These are phyloP conservation scores for Trilocha varians DNA, from an alignment of 2,888 invertebrate genomes.

Conservation along the genomic window DNA sequence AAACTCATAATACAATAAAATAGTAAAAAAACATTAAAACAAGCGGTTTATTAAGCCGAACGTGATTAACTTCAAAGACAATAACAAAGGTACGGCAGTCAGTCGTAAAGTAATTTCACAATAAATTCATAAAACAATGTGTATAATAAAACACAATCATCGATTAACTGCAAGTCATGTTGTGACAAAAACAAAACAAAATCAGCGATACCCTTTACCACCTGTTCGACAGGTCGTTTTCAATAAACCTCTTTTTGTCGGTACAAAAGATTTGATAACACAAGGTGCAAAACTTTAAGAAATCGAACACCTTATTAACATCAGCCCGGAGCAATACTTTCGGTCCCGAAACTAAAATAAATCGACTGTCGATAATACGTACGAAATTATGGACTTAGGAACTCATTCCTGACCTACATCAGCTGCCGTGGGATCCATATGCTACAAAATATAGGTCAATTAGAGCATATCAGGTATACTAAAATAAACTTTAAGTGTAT, in stretches of 20 bases:
- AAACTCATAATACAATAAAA: too few relatives aligned
- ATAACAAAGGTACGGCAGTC: too few relatives aligned
- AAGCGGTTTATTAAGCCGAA: too few relatives aligned
- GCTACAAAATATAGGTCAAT: slow-evolving; percentile 59
- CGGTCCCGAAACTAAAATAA: slow-evolving; percentile 55
- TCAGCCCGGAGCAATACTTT: slow-evolving; percentile 38
- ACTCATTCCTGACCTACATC: slow-evolving; percentile 58
- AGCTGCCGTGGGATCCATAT: slow-evolving; percentile 59
- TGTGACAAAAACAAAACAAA: slow-evolving; percentile 17
- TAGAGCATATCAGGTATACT: slow-evolving; percentile 20
- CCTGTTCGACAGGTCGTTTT: slow-evolving; percentile 45
- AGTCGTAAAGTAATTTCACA: background rate
- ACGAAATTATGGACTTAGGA: slow-evolving; percentile 52
- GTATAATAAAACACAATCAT: background rate
- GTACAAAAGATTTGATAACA: slow-evolving; percentile 44
- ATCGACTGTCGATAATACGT: slow-evolving; percentile 51
- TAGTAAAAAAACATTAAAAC: too few relatives aligned
- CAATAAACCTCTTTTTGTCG: slow-evolving; percentile 38
- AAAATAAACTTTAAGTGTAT: slow-evolving; percentile 17
- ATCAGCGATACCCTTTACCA: slow-evolving; percentile 30
- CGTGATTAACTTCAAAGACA: too few relatives aligned
- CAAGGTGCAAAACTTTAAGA: slow-evolving; percentile 63
- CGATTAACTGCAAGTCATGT: background rate
- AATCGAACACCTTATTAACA: slow-evolving; percentile 54
- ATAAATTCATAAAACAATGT: background rate